phyloP scores from a whole-genome alignment of 2,888 invertebrate species.

The Acleris sparsana region DNA sequence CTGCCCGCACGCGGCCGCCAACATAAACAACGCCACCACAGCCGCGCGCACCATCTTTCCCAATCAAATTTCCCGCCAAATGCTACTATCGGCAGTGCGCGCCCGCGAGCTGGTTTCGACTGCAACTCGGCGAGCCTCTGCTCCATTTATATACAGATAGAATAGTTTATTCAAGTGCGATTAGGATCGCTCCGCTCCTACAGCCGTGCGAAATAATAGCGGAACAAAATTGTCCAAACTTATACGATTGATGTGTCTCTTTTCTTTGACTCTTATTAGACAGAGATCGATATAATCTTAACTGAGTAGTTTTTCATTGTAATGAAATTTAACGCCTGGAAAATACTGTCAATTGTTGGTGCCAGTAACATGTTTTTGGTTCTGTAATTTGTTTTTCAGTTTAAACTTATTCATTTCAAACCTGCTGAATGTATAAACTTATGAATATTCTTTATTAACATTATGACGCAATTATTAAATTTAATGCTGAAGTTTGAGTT shows the following conservation, averaged over 20 bases:
- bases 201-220: constrained; percentile 44
- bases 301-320: too few species aligned
- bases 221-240: constrained; percentile 25
- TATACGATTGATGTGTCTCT: neutral
- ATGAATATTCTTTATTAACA: too few species aligned
- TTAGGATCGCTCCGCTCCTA: constrained; percentile 47
- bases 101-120: constrained; percentile 74
- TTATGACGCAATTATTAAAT: too few species aligned
- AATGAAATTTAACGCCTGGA: too few species aligned
- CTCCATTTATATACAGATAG: constrained; percentile 77
- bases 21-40: constrained; percentile 47
- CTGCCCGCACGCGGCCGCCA: constrained; percentile 47
- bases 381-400: too few species aligned
- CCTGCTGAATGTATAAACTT: too few species aligned
- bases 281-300: too few species aligned
- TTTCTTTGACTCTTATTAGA: neutral
- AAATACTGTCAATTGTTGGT: too few species aligned
- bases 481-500: too few species aligned
- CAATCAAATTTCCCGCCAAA: constrained; percentile 47
- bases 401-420: too few species aligned
- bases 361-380: too few species aligned
- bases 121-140: constrained; percentile 67
- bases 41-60: constrained; percentile 55
- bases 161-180: constrained; percentile 60
- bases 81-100: constrained; percentile 52